Base-by-base conservation (phyloP, 2,797 vertebrate genomes). In the Brotula barbata region DNA sequence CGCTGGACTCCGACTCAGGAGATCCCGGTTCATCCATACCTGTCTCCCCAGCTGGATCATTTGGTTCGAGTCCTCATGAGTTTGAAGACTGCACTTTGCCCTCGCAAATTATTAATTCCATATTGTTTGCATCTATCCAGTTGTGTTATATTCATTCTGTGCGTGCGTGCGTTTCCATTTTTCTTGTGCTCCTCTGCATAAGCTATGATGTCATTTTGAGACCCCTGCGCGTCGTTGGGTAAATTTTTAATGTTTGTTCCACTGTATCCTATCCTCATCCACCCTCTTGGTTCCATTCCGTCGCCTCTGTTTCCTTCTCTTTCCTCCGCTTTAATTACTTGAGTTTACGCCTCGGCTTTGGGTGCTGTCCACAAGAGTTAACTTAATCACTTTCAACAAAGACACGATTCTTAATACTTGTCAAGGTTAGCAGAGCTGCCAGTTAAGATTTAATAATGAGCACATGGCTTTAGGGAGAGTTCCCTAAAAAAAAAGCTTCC, bases 361-460 rank as follows among this genome's bases (percentile, higher is more conserved):
- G 31, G 2, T 65, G 67, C 58, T 47, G 58, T 34, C 66, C 14
- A 14, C 58, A 5, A 67, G 49, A 85, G 58, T 83, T 81, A 53
- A 60, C 54, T 40, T 58, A 69, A 67, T 71, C 47, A 70, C 59
- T 80, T 74, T 64, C 31, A 64, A 52, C 23, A 63, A 37, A 51
- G 48, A 58, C 48, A 58, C 17, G 69, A 62, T 53, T 60, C 55
- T 44, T 48, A 51, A 22, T 37, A 67, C 68, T 81, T 84, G 77
- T 85, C 84, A 91, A 92, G 87, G 87, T 89, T 81, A 85, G 76
- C 71, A 49, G 64, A 87, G 78, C 75, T 72, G 73, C 71, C 85
- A 73, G 80, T 68, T 42, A 68, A 64, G 69, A 61, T 73, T 76
- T 76, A 75, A 78, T 91, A 89, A 88, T 83, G 82, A 89, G 86